Percentiles rank a stretch among this genome's conserved stretches.
These are phyloP conservation scores for Leguminivora glycinivorella DNA, from an alignment of 1,140 invertebrate species.

Conservation along the genomic window DNA sequence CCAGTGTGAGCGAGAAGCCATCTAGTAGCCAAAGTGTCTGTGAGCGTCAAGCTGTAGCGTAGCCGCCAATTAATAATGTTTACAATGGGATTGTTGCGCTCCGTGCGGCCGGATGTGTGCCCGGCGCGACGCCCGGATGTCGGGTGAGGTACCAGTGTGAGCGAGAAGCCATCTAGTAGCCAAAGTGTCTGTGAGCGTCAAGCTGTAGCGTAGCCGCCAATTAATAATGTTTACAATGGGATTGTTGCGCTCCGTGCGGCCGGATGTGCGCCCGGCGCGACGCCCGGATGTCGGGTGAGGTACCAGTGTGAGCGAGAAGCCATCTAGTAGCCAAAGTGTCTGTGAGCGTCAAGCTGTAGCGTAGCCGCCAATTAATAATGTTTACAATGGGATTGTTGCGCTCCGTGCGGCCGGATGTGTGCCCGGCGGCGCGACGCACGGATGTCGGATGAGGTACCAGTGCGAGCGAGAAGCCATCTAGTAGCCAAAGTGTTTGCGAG, in stretches of 20 bases:
- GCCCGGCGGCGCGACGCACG: slow-evolving; percentile 1
- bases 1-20: neutral
- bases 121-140: slow-evolving; percentile 9
- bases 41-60: neutral
- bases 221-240: slow-evolving; percentile 23
- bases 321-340: too few species aligned
- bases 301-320: neutral
- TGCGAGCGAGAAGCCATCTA: too few species aligned
- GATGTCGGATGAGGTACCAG: neutral
- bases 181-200: neutral
- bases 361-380: too few species aligned
- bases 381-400: neutral
- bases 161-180: neutral
- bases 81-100: neutral
- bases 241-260: slow-evolving; percentile 3
- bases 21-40: neutral
- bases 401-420: slow-evolving; percentile 15
- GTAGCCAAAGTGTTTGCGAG: too few species aligned
- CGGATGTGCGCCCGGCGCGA: slow-evolving; percentile 5
- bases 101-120: slow-evolving; percentile 10
- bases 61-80: slow-evolving; percentile 22
- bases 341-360: too few species aligned
- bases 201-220: neutral
- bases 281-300: neutral
- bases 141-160: neutral